Conservation (phyloP, 2,113 vertebrate genomes). For the Chrysochloris asiatica region DNA sequence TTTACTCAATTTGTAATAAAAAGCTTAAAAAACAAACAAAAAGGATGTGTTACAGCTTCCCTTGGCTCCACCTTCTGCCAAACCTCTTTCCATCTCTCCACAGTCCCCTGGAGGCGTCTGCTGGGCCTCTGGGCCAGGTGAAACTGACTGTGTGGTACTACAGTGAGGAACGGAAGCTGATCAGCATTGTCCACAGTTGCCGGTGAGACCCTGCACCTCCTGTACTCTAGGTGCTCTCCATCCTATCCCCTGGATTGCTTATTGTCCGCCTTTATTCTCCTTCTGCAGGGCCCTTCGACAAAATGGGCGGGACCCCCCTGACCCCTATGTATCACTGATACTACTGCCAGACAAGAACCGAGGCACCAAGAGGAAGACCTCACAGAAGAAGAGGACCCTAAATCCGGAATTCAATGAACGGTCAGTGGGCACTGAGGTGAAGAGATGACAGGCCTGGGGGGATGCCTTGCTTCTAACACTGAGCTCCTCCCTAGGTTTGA, state of each 20-base stretch:
- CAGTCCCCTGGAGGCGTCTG: slow-evolving; percentile 37
- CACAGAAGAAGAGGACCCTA: slow-evolving; percentile 89
- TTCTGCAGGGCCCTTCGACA: slow-evolving; percentile 86
- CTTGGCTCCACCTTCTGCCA: neutral
- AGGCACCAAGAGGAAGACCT: slow-evolving; percentile 91
- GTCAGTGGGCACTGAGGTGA: slow-evolving; percentile 68
- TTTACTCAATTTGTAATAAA: no score
- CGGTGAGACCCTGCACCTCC: slow-evolving; percentile 82
- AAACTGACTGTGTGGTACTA: slow-evolving; percentile 90
- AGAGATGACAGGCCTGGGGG: fast-evolving
- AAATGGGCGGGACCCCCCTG: slow-evolving; percentile 89
- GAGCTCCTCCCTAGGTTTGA: slow-evolving; percentile 86
- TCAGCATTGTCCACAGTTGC: slow-evolving; percentile 89
- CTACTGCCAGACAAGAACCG: slow-evolving; percentile 93
- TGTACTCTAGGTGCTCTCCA: fast-evolving
- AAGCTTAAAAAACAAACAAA: no score
- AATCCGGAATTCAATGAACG: slow-evolving; percentile 94
- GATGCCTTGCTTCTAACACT: neutral
- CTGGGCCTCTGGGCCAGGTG: slow-evolving; percentile 85
- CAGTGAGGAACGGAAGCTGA: slow-evolving; percentile 88
- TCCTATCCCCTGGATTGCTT: fast-evolving
- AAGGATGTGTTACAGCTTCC: no score
- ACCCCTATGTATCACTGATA: slow-evolving; percentile 91
- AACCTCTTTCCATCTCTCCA: neutral
- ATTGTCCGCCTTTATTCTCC: neutral